phyloP scores from a whole-genome alignment of 2,888 invertebrate genomes.

The Hecatera dysodea region DNA sequence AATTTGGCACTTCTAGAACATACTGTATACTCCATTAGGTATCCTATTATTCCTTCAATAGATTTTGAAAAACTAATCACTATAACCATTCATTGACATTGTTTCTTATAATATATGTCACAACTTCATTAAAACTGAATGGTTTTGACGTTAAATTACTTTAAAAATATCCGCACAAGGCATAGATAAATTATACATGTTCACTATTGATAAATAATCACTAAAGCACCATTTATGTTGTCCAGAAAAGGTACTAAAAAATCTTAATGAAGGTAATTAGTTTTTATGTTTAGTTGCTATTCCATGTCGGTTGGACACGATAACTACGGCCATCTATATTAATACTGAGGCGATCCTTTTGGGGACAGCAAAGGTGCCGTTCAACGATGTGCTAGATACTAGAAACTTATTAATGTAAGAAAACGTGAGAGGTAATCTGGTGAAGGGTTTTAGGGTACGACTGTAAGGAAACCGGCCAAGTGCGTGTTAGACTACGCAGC shows the following conservation, averaged over 20 bases:
- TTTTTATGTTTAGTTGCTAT: constrained; percentile 9
- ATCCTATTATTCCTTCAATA: too few relatives aligned
- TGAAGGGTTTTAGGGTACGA: too few relatives aligned
- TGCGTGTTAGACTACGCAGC: too few relatives aligned
- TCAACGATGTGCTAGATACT: neutral
- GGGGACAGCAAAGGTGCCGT: neutral
- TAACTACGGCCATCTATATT: constrained; percentile 32
- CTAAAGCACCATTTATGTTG: neutral
- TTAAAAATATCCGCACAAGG: neutral
- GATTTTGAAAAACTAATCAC: too few relatives aligned
- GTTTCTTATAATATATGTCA: too few relatives aligned
- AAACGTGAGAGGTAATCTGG: too few relatives aligned
- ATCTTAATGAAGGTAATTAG: constrained; percentile 46
- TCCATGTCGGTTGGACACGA: neutral
- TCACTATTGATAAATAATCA: constrained; percentile 26
- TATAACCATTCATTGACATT: too few relatives aligned
- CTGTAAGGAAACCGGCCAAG: too few relatives aligned
- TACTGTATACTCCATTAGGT: too few relatives aligned
- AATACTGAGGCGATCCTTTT: neutral
- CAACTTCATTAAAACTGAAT: neutral
- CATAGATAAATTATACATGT: neutral
- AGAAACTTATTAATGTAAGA: neutral
- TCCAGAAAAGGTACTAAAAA: constrained; percentile 2
- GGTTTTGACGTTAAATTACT: neutral
- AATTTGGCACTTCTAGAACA: too few relatives aligned